These are phyloP conservation scores for Drymonia ruficornis DNA, from an alignment of 2,888 invertebrate species.

Conservation along the genomic window DNA sequence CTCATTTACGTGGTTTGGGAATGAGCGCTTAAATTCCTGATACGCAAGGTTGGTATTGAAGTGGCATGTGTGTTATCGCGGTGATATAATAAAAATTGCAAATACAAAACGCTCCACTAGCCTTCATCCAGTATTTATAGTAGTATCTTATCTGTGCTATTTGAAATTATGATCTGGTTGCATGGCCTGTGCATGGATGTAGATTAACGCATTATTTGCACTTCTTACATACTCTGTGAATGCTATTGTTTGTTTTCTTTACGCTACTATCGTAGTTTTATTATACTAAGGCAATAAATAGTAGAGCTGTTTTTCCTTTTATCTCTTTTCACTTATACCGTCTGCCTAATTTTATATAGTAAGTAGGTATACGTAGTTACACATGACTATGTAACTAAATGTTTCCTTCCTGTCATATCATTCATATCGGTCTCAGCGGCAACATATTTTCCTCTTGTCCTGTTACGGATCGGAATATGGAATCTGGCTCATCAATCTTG, in stretches of 20 bases:
- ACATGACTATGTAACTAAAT: too few relatives aligned
- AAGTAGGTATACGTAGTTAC: too few relatives aligned
- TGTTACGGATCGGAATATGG: neutral
- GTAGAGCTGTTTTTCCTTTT: neutral
- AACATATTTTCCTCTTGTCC: too few relatives aligned
- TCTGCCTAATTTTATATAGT: too few relatives aligned
- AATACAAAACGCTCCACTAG: slow-evolving; percentile 38
- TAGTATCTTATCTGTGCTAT: slow-evolving; percentile 47
- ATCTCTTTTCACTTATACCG: neutral
- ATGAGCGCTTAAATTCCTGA: slow-evolving; percentile 24
- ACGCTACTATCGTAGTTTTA: neutral
- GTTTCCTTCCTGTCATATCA: too few relatives aligned
- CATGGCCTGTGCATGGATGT: slow-evolving; percentile 13
- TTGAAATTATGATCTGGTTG: slow-evolving; percentile 39
- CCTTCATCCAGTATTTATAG: slow-evolving; percentile 42
- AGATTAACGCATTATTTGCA: slow-evolving; percentile 14
- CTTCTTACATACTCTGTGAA: slow-evolving; percentile 7
- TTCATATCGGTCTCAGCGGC: too few relatives aligned
- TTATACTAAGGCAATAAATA: neutral
- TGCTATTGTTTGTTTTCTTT: slow-evolving; percentile 8
- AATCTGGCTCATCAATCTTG: too few relatives aligned
- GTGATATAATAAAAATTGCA: slow-evolving; percentile 47
- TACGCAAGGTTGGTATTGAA: slow-evolving; percentile 27
- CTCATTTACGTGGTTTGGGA: slow-evolving; percentile 21
- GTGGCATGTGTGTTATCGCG: slow-evolving; percentile 35